Conservation (phyloP, 1,140 invertebrate species). For the Stegodyphus dumicola region DNA sequence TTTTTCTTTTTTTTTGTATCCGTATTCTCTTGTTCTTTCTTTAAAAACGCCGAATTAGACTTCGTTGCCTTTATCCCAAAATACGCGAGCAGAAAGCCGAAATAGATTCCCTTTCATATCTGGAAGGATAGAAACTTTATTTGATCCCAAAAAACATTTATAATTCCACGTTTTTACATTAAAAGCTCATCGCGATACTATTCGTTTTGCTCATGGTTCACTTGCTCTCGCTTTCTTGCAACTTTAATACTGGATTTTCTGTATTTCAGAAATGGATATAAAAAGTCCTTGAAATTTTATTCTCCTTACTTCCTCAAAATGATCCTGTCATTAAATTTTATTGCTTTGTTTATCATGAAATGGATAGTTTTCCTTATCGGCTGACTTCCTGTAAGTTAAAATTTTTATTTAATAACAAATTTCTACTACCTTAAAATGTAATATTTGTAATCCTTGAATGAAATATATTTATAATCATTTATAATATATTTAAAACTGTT, state of each 20-base stretch:
- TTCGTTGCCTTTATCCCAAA: too few relatives aligned
- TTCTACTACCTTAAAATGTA: too few relatives aligned
- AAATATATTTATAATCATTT: too few relatives aligned
- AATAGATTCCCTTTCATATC: too few relatives aligned
- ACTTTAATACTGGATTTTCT: constrained; percentile 22
- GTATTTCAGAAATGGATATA: constrained; percentile 18
- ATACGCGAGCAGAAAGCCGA: too few relatives aligned
- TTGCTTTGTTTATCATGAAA: constrained; percentile 47
- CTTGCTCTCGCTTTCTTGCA: constrained; percentile 4
- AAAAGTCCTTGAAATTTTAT: not conserved
- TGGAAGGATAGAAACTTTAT: not conserved
- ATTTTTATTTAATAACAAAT: too few relatives aligned
- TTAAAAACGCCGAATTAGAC: too few relatives aligned
- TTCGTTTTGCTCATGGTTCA: constrained; percentile 14
- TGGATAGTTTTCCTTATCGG: not conserved
- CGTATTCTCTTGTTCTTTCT: too few relatives aligned
- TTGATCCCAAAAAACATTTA: not conserved
- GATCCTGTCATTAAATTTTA: constrained; percentile 49
- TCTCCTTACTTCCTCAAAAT: constrained; percentile 20
- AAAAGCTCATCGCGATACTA: constrained; percentile 23
- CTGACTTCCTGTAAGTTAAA: too few relatives aligned
- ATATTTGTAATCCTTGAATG: too few relatives aligned
- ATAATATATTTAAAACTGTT: too few relatives aligned
- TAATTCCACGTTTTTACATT: constrained; percentile 12
- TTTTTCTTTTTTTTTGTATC: too few relatives aligned